A percentile compares a stretch with the other conserved stretches of the same genome.
phyloP scores from a whole-genome alignment of 2,888 invertebrate genomes.

The Athripsodes cinereus region DNA sequence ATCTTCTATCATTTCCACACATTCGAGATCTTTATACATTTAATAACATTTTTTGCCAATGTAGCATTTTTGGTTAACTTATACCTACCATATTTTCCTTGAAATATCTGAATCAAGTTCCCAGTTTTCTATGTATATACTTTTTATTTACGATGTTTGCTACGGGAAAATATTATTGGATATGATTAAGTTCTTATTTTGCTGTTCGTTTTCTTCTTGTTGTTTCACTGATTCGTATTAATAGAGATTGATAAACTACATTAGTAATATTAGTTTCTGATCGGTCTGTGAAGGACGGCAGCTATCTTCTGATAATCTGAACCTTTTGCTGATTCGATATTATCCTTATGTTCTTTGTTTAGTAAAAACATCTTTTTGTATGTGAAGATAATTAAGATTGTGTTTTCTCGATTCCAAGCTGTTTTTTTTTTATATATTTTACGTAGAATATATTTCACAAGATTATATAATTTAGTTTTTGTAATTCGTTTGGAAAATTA shows the following conservation, averaged over 20 bases:
- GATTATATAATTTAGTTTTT: too few species aligned
- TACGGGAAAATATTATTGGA: background rate
- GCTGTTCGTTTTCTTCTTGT: background rate
- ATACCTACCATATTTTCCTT: background rate
- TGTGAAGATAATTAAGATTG: too few species aligned
- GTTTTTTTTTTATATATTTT: too few species aligned
- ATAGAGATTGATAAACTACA: background rate
- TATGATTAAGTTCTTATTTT: background rate
- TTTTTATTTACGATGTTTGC: background rate
- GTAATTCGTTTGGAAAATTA: too few species aligned
- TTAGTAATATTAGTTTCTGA: too few species aligned
- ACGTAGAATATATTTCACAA: too few species aligned
- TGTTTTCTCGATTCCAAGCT: too few species aligned
- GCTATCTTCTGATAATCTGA: background rate
- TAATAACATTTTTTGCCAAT: conserved; percentile 1
- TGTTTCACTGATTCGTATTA: background rate
- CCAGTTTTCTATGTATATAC: background rate
- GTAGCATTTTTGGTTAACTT: background rate
- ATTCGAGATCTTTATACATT: conserved; percentile 1
- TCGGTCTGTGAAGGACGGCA: background rate
- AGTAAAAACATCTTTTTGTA: too few species aligned
- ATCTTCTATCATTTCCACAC: background rate
- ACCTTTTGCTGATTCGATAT: too few species aligned
- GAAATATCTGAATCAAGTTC: background rate
- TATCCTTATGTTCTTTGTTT: too few species aligned